These are phyloP conservation scores for Pollenia angustigena DNA, from an alignment of 2,888 invertebrate species.

Conservation along the genomic window DNA sequence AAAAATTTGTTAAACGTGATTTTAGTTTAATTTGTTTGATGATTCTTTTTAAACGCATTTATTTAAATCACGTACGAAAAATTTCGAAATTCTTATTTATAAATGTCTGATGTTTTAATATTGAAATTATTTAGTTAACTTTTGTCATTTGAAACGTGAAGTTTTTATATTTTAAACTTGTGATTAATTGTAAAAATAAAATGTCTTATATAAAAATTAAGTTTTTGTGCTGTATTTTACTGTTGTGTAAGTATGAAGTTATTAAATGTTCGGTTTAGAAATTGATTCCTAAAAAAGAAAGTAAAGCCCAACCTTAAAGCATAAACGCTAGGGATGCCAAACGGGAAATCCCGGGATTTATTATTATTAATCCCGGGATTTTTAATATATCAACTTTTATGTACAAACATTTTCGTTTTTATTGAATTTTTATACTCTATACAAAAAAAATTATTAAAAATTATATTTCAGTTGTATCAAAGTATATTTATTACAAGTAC, in stretches of 20 bases:
- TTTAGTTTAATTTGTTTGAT: not conserved
- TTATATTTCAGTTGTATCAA: too few species aligned
- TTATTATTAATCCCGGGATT: too few species aligned
- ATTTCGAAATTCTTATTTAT: conserved; percentile 44
- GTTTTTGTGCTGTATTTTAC: conserved; percentile 21
- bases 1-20: conserved; percentile 52
- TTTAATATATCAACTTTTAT: too few species aligned
- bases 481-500: too few species aligned
- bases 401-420: too few species aligned
- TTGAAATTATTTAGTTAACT: conserved; percentile 45
- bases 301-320: too few species aligned
- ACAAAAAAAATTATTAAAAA: too few species aligned
- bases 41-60: conserved; percentile 10
- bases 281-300: too few species aligned
- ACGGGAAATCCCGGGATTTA: too few species aligned
- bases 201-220: conserved; percentile 50
- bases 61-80: conserved; percentile 41
- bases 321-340: too few species aligned
- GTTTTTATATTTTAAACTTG: not conserved
- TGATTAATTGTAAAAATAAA: conserved; percentile 13
- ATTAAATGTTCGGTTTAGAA: too few species aligned
- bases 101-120: conserved; percentile 25
- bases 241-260: conserved; percentile 48
- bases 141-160: conserved; percentile 38
- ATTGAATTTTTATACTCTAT: too few species aligned